phyloP scores from a whole-genome alignment of 1,140 invertebrate species.

The Lysiphlebus fabarum region DNA sequence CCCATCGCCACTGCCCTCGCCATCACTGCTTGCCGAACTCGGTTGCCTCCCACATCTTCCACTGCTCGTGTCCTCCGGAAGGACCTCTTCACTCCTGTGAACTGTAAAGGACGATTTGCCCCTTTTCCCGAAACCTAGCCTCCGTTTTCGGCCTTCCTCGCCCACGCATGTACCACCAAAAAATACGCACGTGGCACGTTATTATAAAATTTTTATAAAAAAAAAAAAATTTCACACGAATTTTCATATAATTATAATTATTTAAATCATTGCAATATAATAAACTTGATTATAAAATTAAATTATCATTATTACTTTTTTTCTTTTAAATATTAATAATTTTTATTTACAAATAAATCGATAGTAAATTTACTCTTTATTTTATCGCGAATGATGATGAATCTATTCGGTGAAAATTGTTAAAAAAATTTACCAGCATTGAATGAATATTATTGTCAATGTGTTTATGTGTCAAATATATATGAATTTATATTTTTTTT shows the following conservation, averaged over 20 bases:
- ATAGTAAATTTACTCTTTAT: not conserved
- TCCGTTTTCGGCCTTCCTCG: slow-evolving; percentile 82
- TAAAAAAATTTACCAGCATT: too few relatives aligned
- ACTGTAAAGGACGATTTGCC: slow-evolving; percentile 92
- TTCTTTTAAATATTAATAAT: not conserved
- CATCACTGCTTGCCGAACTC: slow-evolving; percentile 88
- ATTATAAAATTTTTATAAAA: slow-evolving; percentile 41
- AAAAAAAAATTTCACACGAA: slow-evolving; percentile 3
- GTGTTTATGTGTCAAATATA: slow-evolving; percentile 36
- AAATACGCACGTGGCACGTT: slow-evolving; percentile 52
- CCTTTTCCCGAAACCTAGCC: slow-evolving; percentile 92
- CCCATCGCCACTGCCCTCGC: slow-evolving; percentile 79
- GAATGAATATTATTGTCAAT: slow-evolving; percentile 25
- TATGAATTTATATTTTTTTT: slow-evolving; percentile 32
- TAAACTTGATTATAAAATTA: too few relatives aligned
- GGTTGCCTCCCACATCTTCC: slow-evolving; percentile 73
- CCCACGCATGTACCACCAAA: slow-evolving; percentile 55
- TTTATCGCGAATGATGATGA: slow-evolving; percentile 6
- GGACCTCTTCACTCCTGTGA: slow-evolving; percentile 91
- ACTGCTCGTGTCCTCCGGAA: slow-evolving; percentile 76
- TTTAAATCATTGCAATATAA: too few relatives aligned
- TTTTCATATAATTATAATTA: too few relatives aligned
- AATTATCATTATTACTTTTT: not conserved
- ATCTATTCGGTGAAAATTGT: too few relatives aligned
- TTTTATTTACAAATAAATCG: not conserved